These are phyloP conservation scores for Drosophila nikananu DNA, from an alignment of 1,140 invertebrate species.

Conservation along the genomic window DNA sequence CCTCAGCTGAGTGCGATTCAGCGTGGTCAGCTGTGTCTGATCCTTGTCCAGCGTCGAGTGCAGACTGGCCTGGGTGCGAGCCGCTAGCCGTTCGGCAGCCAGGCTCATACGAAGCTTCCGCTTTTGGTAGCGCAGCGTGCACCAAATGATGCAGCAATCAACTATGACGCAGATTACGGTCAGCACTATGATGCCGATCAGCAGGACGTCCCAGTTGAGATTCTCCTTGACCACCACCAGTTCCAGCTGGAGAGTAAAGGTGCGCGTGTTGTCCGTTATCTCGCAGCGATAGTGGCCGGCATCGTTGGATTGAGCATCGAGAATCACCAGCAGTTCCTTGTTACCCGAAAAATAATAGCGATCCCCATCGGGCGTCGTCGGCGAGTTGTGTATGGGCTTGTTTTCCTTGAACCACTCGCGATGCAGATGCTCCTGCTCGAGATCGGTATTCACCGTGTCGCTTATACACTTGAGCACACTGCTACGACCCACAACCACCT, in stretches of 20 bases:
- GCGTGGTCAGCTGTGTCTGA: slow-evolving; percentile 74
- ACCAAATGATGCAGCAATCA: slow-evolving; percentile 95
- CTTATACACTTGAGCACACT: slow-evolving; percentile 95
- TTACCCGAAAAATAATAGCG: slow-evolving; percentile 94
- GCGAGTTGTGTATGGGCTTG: slow-evolving; percentile 87
- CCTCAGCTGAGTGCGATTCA: slow-evolving; percentile 68
- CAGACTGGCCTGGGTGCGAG: slow-evolving; percentile 48
- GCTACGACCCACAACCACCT: slow-evolving; percentile 91
- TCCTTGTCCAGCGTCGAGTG: slow-evolving; percentile 66
- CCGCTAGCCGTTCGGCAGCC: slow-evolving; percentile 72
- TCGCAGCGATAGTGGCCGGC: slow-evolving; percentile 95
- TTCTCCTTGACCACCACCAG: slow-evolving; percentile 86
- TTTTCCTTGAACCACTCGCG: slow-evolving; percentile 96
- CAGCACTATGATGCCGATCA: slow-evolving; percentile 94
- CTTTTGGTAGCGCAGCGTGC: slow-evolving; percentile 94
- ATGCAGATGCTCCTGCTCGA: slow-evolving; percentile 88
- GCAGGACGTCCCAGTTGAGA: slow-evolving; percentile 84
- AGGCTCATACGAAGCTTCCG: slow-evolving; percentile 48
- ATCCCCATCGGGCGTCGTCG: slow-evolving; percentile 86
- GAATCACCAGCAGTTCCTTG: slow-evolving; percentile 94
- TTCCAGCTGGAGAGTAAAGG: slow-evolving; percentile 70
- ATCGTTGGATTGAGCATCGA: slow-evolving; percentile 91
- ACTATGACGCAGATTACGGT: slow-evolving; percentile 95
- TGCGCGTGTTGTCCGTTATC: slow-evolving; percentile 87
- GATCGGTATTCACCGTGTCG: slow-evolving; percentile 89